Evolutionary conservation across 2,888 invertebrate species (phyloP).

Genomic region (Himalopsyche tibetana): DNA sequence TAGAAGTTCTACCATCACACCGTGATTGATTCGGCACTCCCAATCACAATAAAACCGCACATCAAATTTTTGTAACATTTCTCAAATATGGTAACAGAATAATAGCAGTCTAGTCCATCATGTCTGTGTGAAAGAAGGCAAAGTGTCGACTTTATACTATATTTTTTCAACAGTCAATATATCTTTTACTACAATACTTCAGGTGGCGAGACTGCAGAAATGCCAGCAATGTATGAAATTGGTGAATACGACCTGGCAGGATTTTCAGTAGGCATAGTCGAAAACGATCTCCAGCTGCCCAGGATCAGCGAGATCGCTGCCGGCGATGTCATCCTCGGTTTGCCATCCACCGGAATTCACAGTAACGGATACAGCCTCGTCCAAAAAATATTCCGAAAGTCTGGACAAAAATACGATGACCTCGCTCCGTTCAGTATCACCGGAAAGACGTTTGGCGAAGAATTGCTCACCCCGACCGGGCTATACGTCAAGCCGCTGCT

Average conservation of each 20-base stretch:
- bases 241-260: slow-evolving; percentile 97
- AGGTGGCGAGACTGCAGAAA: slow-evolving; percentile 98
- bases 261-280: slow-evolving; percentile 95
- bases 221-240: slow-evolving; percentile 93
- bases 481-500: slow-evolving; percentile 89
- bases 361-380: slow-evolving; percentile 96
- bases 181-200: slow-evolving; percentile 61
- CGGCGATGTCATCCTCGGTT: slow-evolving; percentile 89
- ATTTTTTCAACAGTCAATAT: neutral
- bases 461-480: slow-evolving; percentile 89
- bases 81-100: too few species aligned
- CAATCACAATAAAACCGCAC: too few species aligned
- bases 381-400: slow-evolving; percentile 84
- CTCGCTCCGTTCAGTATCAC: slow-evolving; percentile 73
- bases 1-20: too few species aligned
- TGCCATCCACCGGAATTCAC: slow-evolving; percentile 94
- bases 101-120: too few species aligned
- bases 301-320: slow-evolving; percentile 79
- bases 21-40: too few species aligned
- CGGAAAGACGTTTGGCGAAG: slow-evolving; percentile 80
- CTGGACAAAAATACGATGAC: slow-evolving; percentile 79
- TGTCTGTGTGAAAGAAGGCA: neutral
- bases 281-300: slow-evolving; percentile 84
- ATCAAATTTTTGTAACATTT: too few species aligned
- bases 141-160: too few species aligned